These are phyloP conservation scores for Sebastes alutus DNA, from an alignment of 2,797 vertebrate genomes.

Conservation along the genomic window DNA sequence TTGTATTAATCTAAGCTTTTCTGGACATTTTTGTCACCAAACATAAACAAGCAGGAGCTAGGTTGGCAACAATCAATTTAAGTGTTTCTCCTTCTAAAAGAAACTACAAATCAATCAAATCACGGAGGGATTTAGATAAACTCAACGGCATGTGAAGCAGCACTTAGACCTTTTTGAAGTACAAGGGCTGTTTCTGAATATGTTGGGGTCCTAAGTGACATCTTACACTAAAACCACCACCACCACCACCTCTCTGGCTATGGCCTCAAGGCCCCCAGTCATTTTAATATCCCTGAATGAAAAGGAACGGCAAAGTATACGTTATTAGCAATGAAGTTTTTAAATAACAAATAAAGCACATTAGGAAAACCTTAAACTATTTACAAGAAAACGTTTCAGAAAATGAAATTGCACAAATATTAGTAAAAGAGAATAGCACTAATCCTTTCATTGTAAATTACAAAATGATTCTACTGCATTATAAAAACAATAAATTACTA, in stretches of 20 bases:
- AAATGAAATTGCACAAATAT: neutral
- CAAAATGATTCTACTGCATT: neutral
- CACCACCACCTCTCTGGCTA: neutral
- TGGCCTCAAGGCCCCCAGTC: neutral
- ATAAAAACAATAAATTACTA: neutral
- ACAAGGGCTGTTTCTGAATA: neutral
- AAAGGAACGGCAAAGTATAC: neutral
- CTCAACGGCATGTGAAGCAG: neutral
- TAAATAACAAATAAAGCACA: neutral
- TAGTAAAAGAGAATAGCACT: neutral
- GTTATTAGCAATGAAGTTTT: neutral
- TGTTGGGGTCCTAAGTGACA: neutral
- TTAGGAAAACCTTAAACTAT: neutral
- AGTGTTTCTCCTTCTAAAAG: neutral
- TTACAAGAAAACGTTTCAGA: neutral
- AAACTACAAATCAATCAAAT: slow-evolving; percentile 1
- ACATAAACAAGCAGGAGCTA: neutral
- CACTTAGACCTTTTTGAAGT: neutral
- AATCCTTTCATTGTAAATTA: neutral
- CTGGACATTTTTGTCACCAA: neutral
- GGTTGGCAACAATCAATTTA: neutral
- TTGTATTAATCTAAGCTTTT: neutral
- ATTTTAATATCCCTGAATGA: too few relatives aligned
- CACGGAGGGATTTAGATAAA: neutral
- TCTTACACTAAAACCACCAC: neutral